Evolutionary conservation across 2,888 invertebrate genomes (phyloP).

Genomic region (Drosophila colorata): DNA sequence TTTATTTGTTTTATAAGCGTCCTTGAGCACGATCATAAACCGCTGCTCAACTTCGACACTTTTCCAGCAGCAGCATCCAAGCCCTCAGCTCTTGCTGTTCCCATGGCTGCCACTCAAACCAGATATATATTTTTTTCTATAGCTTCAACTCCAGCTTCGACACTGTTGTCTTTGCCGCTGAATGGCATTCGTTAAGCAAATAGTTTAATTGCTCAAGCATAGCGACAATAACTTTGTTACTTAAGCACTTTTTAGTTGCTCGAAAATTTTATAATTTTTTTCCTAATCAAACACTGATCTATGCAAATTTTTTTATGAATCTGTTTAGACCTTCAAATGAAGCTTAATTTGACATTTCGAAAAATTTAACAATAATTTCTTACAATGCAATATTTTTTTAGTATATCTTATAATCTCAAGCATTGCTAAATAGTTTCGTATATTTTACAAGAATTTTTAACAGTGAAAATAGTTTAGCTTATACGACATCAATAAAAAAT

Average conservation of each 20-base stretch:
- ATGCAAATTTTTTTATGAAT: slow-evolving; percentile 7
- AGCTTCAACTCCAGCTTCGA: neutral
- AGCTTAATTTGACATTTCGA: slow-evolving; percentile 6
- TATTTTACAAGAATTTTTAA: neutral
- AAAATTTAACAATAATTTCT: slow-evolving; percentile 9
- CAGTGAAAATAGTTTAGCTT: neutral
- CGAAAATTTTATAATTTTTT: slow-evolving; percentile 5
- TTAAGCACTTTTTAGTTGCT: slow-evolving; percentile 21
- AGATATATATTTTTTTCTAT: slow-evolving; percentile 5
- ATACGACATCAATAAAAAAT: no score
- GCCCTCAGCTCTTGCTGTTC: slow-evolving; percentile 56
- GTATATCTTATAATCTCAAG: neutral
- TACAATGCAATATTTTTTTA: neutral
- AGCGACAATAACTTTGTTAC: slow-evolving; percentile 27
- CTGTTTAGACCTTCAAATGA: slow-evolving; percentile 7
- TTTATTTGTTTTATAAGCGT: slow-evolving; percentile 78
- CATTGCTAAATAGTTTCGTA: no score
- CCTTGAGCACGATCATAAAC: slow-evolving; percentile 67
- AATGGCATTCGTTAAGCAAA: slow-evolving; percentile 42
- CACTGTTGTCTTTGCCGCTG: slow-evolving; percentile 38
- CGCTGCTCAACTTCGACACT: slow-evolving; percentile 67
- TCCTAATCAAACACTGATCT: slow-evolving; percentile 3
- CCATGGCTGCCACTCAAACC: slow-evolving; percentile 61
- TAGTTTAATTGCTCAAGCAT: slow-evolving; percentile 46
- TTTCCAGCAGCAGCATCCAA: slow-evolving; percentile 64